Percentiles rank a stretch among this genome's conserved stretches.
Evolutionary conservation across 2,113 vertebrate genomes (phyloP).

Genomic region (Formicarius rufipectus): DNA sequence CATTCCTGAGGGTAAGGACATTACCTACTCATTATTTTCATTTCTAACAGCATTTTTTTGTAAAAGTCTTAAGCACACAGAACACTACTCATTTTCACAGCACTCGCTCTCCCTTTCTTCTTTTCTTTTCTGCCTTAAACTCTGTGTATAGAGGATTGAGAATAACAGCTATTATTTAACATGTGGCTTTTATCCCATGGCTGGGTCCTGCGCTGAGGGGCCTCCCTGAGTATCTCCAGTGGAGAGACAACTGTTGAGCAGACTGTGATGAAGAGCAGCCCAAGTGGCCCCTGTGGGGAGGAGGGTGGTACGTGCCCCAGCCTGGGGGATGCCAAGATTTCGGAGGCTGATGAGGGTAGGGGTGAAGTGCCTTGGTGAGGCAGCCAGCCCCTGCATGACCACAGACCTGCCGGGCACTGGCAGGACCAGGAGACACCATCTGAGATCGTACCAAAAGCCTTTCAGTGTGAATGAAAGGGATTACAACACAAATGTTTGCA

Average conservation of each 20-base stretch:
- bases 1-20: neutral
- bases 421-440: accelerated
- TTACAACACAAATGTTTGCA: neutral
- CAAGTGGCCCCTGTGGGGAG: neutral
- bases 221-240: neutral
- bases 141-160: neutral
- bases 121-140: neutral
- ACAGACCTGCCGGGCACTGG: neutral
- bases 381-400: accelerated
- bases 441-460: neutral
- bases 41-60: neutral
- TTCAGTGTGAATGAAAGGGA: neutral
- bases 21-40: neutral
- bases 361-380: neutral
- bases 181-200: neutral
- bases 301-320: accelerated
- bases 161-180: neutral
- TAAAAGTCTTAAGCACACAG: neutral
- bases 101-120: neutral
- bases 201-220: accelerated
- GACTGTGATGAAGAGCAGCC: neutral
- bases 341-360: accelerated
- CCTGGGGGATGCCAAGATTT: accelerated
- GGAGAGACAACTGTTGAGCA: neutral
- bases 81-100: neutral